Percentiles rank a stretch among this genome's conserved stretches.
Evolutionary conservation across 2,113 vertebrate species (phyloP).

Genomic region (Phodopus roborovskii): DNA sequence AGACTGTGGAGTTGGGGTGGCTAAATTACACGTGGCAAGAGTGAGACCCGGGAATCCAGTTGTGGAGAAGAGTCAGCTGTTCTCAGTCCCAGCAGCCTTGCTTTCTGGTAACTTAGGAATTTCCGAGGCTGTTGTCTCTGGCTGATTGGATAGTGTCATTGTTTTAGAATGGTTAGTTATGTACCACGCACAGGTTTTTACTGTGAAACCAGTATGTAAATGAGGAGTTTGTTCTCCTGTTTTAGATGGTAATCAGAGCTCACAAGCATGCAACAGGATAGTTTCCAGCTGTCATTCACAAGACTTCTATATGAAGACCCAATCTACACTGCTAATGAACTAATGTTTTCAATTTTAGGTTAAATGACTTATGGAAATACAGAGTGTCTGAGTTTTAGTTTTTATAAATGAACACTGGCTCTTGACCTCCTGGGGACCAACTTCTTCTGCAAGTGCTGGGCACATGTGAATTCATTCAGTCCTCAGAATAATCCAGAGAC

Average conservation of each 20-base stretch:
- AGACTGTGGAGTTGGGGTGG: not conserved
- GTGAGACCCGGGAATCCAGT: not conserved
- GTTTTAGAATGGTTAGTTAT: not conserved
- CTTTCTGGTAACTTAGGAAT: not conserved
- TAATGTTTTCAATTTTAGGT: slow-evolving; percentile 14
- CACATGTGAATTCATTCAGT: not conserved
- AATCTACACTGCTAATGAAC: not conserved
- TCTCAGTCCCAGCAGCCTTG: not conserved
- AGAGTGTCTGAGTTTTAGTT: slow-evolving; percentile 10
- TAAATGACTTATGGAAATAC: slow-evolving; percentile 12
- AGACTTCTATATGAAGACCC: not conserved
- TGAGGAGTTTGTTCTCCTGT: not conserved
- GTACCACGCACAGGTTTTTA: slow-evolving; percentile 10
- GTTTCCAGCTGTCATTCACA: not conserved
- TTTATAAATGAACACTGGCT: slow-evolving; percentile 34
- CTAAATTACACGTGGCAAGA: not conserved
- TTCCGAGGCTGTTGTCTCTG: not conserved
- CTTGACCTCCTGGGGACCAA: not conserved
- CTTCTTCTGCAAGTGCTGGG: not conserved
- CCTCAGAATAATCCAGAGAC: not conserved
- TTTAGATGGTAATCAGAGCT: not conserved
- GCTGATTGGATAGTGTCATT: not conserved
- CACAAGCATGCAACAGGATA: not conserved
- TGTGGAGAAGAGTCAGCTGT: not conserved
- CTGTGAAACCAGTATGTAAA: not conserved